A percentile compares a stretch with the other conserved stretches of the same genome.
phyloP scores from a whole-genome alignment of 2,113 vertebrate species.

The Sphaerodactylus townsendi region DNA sequence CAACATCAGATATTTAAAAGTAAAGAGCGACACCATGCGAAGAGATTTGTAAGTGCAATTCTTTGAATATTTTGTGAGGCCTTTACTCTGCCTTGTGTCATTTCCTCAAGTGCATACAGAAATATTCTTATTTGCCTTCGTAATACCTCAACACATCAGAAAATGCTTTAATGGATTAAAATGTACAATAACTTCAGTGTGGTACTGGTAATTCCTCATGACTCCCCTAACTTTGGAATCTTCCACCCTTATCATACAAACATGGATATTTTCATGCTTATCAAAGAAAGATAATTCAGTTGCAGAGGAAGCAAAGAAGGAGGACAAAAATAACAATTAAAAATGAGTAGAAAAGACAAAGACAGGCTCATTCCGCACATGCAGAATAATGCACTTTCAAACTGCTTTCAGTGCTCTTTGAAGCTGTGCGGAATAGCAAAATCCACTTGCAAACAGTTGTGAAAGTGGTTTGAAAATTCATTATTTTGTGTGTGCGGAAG shows the following conservation, averaged over 20 bases:
- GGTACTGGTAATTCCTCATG: background rate
- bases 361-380: too few species aligned
- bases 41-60: conserved; percentile 9
- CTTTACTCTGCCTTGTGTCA: too few species aligned
- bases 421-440: too few species aligned
- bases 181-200: background rate
- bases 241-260: background rate
- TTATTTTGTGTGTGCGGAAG: too few species aligned
- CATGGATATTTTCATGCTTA: background rate
- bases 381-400: too few species aligned
- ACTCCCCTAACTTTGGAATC: background rate
- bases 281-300: background rate
- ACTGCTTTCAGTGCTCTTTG: too few species aligned
- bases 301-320: background rate
- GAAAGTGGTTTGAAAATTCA: too few species aligned
- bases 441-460: too few species aligned
- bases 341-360: background rate
- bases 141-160: background rate
- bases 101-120: background rate
- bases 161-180: background rate
- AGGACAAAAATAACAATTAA: background rate
- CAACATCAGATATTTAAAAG: background rate
- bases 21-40: conserved; percentile 19
- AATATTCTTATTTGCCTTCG: background rate
- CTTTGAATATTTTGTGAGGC: background rate